phyloP scores from a whole-genome alignment of 2,797 vertebrate species.

The Tenualosa thibaudeaui region DNA sequence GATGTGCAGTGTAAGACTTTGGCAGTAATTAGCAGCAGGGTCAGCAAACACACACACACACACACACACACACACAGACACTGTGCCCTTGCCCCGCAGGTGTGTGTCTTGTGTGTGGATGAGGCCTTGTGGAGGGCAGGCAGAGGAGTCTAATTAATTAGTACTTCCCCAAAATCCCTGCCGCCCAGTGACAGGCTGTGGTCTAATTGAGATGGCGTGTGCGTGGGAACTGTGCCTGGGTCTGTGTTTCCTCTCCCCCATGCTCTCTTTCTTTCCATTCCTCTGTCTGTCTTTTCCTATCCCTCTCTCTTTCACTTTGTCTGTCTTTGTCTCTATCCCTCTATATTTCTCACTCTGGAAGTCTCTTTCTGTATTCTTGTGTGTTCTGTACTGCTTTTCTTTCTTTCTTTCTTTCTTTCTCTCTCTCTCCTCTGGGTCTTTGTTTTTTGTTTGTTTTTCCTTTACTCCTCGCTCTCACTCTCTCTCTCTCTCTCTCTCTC shows the following conservation, averaged over 20 bases:
- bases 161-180: slow-evolving; percentile 38
- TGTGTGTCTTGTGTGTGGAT: not conserved
- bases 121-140: no score
- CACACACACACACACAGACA: no score
- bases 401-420: no score
- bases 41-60: no score
- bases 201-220: slow-evolving; percentile 26
- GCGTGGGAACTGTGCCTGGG: not conserved
- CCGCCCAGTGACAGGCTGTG: slow-evolving; percentile 25
- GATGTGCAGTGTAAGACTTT: no score
- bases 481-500: not conserved
- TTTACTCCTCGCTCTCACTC: not conserved
- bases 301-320: not conserved
- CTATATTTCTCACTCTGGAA: not conserved
- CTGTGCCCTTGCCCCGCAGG: not conserved
- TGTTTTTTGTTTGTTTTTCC: not conserved
- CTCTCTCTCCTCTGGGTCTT: not conserved
- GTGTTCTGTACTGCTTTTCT: no score
- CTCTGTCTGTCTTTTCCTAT: not conserved
- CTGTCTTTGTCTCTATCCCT: not conserved
- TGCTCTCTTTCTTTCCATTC: not conserved
- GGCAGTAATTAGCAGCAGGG: no score
- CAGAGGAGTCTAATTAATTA: not conserved
- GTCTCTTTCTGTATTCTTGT: not conserved
- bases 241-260: not conserved